phyloP scores from a whole-genome alignment of 2,888 invertebrate species.

The Amphimallon solstitiale region DNA sequence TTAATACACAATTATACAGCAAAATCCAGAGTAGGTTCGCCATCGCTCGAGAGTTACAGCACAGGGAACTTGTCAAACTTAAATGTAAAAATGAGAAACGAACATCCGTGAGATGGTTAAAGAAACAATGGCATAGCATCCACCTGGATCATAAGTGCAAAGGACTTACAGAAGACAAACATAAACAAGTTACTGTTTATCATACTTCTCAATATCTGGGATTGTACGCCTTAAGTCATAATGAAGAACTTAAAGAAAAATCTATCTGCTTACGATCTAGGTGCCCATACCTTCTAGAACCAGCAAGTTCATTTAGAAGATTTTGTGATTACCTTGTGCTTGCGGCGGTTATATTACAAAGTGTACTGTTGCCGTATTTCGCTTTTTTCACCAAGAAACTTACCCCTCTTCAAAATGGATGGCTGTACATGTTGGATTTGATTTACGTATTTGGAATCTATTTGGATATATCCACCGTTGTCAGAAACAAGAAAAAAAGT shows the following conservation, averaged over 20 bases:
- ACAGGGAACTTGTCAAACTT: conserved; percentile 11
- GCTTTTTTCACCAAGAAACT: conserved; percentile 14
- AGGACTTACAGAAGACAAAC: conserved; percentile 8
- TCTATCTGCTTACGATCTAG: conserved; percentile 32
- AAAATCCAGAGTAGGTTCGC: background rate
- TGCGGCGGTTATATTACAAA: conserved; percentile 12
- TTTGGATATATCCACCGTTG: conserved; percentile 44
- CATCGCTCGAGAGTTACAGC: conserved; percentile 15
- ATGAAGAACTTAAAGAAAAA: conserved; percentile 35
- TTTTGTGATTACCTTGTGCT: conserved; percentile 28
- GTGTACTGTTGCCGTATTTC: conserved; percentile 27
- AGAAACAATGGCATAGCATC: conserved; percentile 30
- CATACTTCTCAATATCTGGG: conserved; percentile 30
- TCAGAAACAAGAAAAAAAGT: conserved; percentile 36
- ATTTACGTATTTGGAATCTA: conserved; percentile 43
- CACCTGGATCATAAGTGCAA: conserved; percentile 1
- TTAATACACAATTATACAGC: background rate
- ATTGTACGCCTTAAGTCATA: conserved; percentile 32
- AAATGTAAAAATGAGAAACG: conserved; percentile 10
- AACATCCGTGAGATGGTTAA: conserved; percentile 28
- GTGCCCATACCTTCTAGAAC: conserved; percentile 29
- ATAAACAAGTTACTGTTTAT: conserved; percentile 15
- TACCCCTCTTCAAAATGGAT: background rate
- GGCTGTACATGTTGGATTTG: conserved; percentile 27
- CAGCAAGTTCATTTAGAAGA: conserved; percentile 18